phyloP scores from a whole-genome alignment of 1,140 invertebrate species.

The Solenopsis fugax region DNA sequence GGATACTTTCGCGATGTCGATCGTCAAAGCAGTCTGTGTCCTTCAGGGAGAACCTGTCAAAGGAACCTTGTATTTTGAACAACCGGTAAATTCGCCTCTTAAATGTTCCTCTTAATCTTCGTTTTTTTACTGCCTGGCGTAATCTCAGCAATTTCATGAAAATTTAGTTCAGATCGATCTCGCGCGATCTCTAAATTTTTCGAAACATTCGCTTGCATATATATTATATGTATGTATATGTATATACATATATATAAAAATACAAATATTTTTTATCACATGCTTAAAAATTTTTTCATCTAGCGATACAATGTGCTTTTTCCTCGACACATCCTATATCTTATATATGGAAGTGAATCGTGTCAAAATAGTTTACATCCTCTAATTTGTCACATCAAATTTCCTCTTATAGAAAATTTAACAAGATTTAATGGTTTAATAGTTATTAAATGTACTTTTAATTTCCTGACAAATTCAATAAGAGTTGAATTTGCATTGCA shows the following conservation, averaged over 20 bases:
- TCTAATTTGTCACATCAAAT: neutral
- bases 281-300: neutral
- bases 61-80: conserved; percentile 93
- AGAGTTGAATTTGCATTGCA: conserved; percentile 81
- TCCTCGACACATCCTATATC: neutral
- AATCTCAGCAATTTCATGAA: neutral
- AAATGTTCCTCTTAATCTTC: neutral
- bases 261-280: too few relatives aligned
- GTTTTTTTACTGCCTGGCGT: neutral
- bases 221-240: too few relatives aligned
- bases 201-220: too few relatives aligned
- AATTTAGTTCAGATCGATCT: neutral
- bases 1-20: conserved; percentile 56
- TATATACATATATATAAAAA: too few relatives aligned
- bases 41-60: conserved; percentile 92
- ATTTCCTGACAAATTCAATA: conserved; percentile 26
- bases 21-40: conserved; percentile 93
- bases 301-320: neutral
- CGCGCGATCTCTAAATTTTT: neutral
- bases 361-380: neutral
- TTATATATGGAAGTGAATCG: neutral
- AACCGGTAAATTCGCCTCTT: conserved; percentile 89
- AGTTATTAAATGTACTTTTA: neutral
- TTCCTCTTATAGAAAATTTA: neutral
- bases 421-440: neutral